Percentiles rank a stretch among this genome's conserved stretches.
phyloP scores from a whole-genome alignment of 1,140 invertebrate genomes.

The Rhyzopertha dominica region DNA sequence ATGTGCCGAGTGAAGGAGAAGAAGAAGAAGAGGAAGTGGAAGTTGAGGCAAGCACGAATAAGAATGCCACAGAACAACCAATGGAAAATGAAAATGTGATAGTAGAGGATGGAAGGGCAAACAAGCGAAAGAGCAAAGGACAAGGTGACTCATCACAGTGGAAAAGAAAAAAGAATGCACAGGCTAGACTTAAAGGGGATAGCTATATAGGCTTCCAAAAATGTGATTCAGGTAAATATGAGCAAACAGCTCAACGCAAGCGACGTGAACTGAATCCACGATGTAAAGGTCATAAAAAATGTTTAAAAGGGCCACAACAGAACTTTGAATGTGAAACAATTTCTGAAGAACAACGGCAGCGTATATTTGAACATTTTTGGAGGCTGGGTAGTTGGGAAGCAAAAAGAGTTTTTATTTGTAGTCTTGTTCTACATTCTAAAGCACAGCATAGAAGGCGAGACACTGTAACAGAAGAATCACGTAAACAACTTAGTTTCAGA shows the following conservation, averaged over 20 bases:
- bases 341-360: not conserved
- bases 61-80: too few relatives aligned
- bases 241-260: slow-evolving; percentile 4
- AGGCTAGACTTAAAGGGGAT: slow-evolving; percentile 2
- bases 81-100: too few relatives aligned
- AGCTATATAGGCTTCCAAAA: slow-evolving; percentile 9
- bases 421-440: not conserved
- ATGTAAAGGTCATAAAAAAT: not conserved
- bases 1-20: too few relatives aligned
- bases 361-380: slow-evolving; percentile 11
- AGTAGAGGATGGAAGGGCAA: too few relatives aligned
- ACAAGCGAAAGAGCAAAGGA: too few relatives aligned
- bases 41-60: too few relatives aligned
- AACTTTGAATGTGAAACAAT: slow-evolving; percentile 6
- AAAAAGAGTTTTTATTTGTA: not conserved
- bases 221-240: slow-evolving; percentile 5
- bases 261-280: not conserved
- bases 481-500: too few relatives aligned
- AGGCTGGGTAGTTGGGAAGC: slow-evolving; percentile 4
- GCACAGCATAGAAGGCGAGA: not conserved
- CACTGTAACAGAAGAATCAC: too few relatives aligned
- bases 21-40: too few relatives aligned
- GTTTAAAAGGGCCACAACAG: too few relatives aligned
- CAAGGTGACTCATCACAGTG: not conserved
- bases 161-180: slow-evolving; percentile 4